Base-by-base conservation (phyloP, 1,140 invertebrate species). In the Drosophila dunni region DNA sequence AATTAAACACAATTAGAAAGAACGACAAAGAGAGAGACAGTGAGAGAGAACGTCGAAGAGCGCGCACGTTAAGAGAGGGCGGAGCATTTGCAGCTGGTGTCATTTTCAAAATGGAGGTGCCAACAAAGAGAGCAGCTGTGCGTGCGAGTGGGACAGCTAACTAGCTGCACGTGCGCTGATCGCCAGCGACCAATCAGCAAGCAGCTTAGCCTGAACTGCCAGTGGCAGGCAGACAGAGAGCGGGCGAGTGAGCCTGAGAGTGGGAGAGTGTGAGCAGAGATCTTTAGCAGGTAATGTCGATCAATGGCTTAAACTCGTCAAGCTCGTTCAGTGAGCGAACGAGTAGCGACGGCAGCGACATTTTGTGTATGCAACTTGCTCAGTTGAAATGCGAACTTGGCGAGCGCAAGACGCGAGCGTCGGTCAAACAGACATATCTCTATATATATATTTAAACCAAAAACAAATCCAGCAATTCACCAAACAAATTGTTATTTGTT, bases 61-160 rank as follows among this genome's bases (percentile, higher is more conserved):
- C 3, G 24, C 24, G 24, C 24, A 29, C 24, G 24, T 6, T 29
- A 29, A 29, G 24, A 81, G 75, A 72, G 51, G 84, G 84, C 84
- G 84, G 84, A 80, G 84, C 74, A 60, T 51, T 36, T 68, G 51
- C 78, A 68, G 66, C 80, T 83, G 76, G 80, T 79, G 80, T 83
- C 70, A 86, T 77, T 86, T 91, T 91, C 90, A 91, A 91, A 91
- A 91, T 91, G 90, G 90, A 91, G 90, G 78, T 77, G 86, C 85
- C 64, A 88, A 89, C 69, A 67, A 68, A 58, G 51, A 62, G 62
- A 68, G 63, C 15, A 20, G 17, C 17, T 11, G 24, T 0, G 24
- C 54, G 76, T 71, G 60, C n/a, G 60, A 57, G 51, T 75, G 46
- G 70, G 80, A 17, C 51, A 36, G 38, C 54, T 51, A 24, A n/a